A percentile compares a stretch with the other conserved stretches of the same genome.
These are phyloP conservation scores for Drosophila serrata DNA, from an alignment of 1,140 invertebrate genomes.

Conservation along the genomic window DNA sequence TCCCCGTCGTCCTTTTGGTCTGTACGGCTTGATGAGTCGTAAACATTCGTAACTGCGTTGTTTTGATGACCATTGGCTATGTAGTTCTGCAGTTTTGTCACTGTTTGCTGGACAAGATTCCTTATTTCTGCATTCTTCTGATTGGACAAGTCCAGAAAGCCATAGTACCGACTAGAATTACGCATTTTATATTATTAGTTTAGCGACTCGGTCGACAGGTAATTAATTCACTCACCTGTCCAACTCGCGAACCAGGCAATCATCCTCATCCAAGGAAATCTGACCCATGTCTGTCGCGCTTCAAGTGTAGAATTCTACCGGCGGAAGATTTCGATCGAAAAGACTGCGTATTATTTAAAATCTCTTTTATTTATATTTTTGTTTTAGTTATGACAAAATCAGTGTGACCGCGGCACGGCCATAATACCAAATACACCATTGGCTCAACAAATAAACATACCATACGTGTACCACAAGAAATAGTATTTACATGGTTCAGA, in stretches of 20 bases:
- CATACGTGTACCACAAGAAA: background rate
- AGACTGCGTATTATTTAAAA: constrained; percentile 28
- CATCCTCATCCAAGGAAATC: constrained; percentile 34
- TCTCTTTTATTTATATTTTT: constrained; percentile 34
- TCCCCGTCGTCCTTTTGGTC: constrained; percentile 14
- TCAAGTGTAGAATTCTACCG: background rate
- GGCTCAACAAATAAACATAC: background rate
- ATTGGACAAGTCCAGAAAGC: constrained; percentile 60
- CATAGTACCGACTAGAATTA: constrained; percentile 60
- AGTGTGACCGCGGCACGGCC: background rate
- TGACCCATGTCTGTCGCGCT: constrained; percentile 18
- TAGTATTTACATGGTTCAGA: background rate
- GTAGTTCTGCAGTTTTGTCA: constrained; percentile 58
- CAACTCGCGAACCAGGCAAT: constrained; percentile 34
- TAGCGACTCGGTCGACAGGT: background rate
- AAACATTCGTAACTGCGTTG: constrained; percentile 1
- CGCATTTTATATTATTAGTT: background rate
- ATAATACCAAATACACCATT: constrained; percentile 3
- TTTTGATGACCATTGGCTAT: constrained; percentile 31
- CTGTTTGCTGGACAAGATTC: constrained; percentile 54
- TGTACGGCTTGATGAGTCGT: constrained; percentile 8
- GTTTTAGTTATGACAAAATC: constrained; percentile 22
- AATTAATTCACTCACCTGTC: constrained; percentile 28
- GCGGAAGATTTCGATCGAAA: background rate
- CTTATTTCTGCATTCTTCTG: constrained; percentile 52